Evolutionary conservation across 1,140 invertebrate species (phyloP).

Genomic region (Bombus waltoni): DNA sequence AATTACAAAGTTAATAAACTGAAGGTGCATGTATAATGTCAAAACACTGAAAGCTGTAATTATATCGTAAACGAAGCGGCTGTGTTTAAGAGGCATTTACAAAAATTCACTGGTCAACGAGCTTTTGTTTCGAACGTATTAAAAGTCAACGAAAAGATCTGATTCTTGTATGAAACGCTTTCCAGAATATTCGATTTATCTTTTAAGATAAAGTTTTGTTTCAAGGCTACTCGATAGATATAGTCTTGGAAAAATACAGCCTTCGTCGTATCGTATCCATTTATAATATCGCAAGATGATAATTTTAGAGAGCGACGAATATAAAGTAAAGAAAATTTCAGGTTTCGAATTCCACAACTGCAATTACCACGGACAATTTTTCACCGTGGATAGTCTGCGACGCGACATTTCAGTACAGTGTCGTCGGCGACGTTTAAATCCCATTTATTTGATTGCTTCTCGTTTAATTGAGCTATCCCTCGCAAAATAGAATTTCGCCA

Average conservation of each 20-base stretch:
- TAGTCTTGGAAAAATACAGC: not conserved
- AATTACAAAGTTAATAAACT: not conserved
- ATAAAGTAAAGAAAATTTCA: not conserved
- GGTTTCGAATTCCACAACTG: not conserved
- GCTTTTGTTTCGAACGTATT: too few relatives aligned
- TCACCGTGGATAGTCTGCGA: not conserved
- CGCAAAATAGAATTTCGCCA: slow-evolving; percentile 55
- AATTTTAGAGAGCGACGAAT: not conserved
- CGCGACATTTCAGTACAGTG: slow-evolving; percentile 20
- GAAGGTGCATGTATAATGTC: not conserved
- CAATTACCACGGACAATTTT: not conserved
- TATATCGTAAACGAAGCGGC: not conserved
- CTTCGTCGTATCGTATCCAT: not conserved
- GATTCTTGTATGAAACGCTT: too few relatives aligned
- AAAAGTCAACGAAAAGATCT: too few relatives aligned
- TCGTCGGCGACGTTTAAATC: slow-evolving; percentile 67
- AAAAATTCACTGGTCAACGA: too few relatives aligned
- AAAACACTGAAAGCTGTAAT: not conserved
- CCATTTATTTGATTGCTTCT: slow-evolving; percentile 70
- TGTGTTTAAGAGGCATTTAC: too few relatives aligned
- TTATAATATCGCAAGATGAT: not conserved
- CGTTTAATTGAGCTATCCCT: slow-evolving; percentile 65
- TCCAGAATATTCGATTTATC: not conserved
- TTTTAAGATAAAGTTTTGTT: not conserved
- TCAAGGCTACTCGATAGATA: too few relatives aligned